Evolutionary conservation across 2,113 vertebrate species (phyloP).

Genomic region (Gymnarchus niloticus): DNA sequence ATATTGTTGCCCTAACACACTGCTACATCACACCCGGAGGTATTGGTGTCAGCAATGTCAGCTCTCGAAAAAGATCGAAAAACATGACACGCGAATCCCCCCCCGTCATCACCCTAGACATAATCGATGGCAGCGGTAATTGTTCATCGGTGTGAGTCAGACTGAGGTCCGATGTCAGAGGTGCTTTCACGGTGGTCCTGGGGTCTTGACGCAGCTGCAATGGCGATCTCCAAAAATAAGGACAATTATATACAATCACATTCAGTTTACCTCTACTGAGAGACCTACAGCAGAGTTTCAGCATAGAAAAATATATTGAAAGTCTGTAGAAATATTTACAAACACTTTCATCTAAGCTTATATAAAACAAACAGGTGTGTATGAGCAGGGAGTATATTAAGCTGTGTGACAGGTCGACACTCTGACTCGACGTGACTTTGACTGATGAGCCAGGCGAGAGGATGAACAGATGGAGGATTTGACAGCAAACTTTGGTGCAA

Average conservation of each 20-base stretch:
- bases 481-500: constrained; percentile 26
- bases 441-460: background rate
- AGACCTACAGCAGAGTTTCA: constrained; percentile 74
- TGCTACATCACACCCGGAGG: background rate
- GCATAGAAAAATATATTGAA: constrained; percentile 88
- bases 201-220: constrained; percentile 28
- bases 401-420: too few species aligned
- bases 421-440: too few species aligned
- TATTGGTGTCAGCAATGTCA: background rate
- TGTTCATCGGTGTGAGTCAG: background rate
- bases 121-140: constrained; percentile 45
- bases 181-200: constrained; percentile 33
- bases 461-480: background rate
- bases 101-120: background rate
- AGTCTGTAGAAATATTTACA: constrained; percentile 82
- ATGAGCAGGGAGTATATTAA: constrained; percentile 16
- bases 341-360: constrained; percentile 65
- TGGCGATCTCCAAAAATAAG: constrained; percentile 70
- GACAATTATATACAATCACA: constrained; percentile 77
- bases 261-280: constrained; percentile 65
- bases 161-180: background rate
- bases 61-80: too few species aligned
- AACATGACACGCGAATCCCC: background rate
- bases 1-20: background rate
- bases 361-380: constrained; percentile 54